Percentiles rank a stretch among this genome's conserved stretches.
Conservation (phyloP, 2,113 vertebrate species). For the Vidua macroura region DNA sequence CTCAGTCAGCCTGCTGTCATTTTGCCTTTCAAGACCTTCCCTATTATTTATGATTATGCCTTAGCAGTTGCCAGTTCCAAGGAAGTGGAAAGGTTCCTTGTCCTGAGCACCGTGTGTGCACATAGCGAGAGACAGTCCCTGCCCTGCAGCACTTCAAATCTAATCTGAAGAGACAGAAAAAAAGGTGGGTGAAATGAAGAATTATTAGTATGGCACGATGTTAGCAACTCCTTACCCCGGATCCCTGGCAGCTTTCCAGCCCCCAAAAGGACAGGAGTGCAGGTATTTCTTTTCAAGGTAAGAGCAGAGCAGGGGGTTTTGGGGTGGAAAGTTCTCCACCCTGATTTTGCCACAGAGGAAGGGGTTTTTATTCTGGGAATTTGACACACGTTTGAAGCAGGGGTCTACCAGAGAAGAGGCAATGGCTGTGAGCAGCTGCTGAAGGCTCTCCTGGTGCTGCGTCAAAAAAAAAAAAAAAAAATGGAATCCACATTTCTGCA, state of each 20-base stretch:
- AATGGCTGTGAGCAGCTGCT: background rate
- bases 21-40: background rate
- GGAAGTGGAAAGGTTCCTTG: background rate
- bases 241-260: slow-evolving; percentile 40
- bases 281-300: background rate
- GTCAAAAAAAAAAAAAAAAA: background rate
- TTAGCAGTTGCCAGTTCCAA: slow-evolving; percentile 7
- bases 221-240: slow-evolving; percentile 41
- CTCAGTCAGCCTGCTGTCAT: background rate
- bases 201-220: slow-evolving; percentile 53
- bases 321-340: background rate
- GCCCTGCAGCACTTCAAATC: slow-evolving; percentile 33
- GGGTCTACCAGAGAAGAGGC: background rate
- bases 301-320: background rate
- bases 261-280: slow-evolving; percentile 13
- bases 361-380: background rate
- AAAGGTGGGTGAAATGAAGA: slow-evolving; percentile 48
- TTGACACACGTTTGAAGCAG: background rate
- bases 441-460: background rate
- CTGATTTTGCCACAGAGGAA: background rate
- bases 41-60: background rate
- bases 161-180: slow-evolving; percentile 60
- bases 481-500: background rate
- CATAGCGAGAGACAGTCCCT: slow-evolving; percentile 34
- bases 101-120: background rate